Percentiles rank a stretch among this genome's conserved stretches.
These are phyloP conservation scores for Caloenas nicobarica DNA, from an alignment of 2,113 vertebrate species.

Conservation along the genomic window DNA sequence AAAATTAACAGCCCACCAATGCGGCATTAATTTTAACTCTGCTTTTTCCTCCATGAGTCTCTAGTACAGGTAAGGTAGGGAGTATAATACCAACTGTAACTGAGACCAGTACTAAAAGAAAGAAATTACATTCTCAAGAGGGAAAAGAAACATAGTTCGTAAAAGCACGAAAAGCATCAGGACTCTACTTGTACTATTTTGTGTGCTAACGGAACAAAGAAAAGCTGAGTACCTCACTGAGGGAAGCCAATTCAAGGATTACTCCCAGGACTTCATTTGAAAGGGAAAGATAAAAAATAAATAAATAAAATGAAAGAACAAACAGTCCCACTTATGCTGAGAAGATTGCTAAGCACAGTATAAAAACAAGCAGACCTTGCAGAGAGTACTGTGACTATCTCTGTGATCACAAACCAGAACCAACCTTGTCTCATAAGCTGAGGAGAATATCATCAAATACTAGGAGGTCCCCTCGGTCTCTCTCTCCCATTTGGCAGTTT, in stretches of 20 bases:
- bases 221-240: background rate
- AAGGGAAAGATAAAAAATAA: background rate
- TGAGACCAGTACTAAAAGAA: background rate
- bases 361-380: background rate
- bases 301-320: background rate
- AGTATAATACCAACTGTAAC: background rate
- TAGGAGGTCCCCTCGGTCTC: background rate
- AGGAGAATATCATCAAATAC: background rate
- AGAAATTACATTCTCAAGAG: background rate
- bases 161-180: background rate
- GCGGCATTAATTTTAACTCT: background rate
- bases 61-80: background rate
- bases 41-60: background rate
- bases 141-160: background rate
- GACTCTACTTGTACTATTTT: background rate
- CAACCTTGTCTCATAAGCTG: background rate
- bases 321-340: background rate
- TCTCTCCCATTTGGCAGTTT: background rate
- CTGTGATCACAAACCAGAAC: background rate
- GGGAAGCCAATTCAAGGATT: background rate
- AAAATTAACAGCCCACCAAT: background rate
- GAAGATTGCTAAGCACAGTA: background rate
- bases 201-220: background rate
- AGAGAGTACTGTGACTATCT: background rate
- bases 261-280: background rate